Evolutionary conservation across 2,797 vertebrate genomes (phyloP).

Genomic region (Scolopax rusticola): DNA sequence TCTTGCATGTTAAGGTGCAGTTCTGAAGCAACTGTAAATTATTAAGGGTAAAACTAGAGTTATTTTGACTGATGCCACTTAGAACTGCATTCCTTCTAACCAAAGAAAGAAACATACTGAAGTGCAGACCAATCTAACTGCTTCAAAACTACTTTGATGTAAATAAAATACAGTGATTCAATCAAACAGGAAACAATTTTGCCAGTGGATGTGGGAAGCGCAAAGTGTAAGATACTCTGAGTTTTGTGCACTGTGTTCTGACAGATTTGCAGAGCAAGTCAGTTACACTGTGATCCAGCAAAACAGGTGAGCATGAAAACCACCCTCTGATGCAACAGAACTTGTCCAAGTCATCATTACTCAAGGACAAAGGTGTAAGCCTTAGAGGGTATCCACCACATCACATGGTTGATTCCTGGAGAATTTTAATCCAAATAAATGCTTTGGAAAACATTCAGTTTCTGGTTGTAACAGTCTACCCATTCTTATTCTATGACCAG

Average conservation of each 20-base stretch:
- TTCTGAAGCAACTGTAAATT: not conserved
- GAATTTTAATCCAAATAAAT: not conserved
- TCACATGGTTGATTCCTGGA: not conserved
- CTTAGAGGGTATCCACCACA: not conserved
- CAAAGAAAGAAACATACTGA: not conserved
- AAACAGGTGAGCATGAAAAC: not conserved
- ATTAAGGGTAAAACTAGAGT: not conserved
- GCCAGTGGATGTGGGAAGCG: not conserved
- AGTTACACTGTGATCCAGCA: not conserved
- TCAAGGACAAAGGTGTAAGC: not conserved
- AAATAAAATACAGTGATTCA: not conserved
- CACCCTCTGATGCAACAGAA: not conserved
- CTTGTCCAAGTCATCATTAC: not conserved
- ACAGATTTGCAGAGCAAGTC: not conserved
- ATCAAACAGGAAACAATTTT: not conserved
- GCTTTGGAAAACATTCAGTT: not conserved
- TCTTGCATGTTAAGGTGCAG: not conserved
- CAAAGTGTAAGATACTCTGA: not conserved
- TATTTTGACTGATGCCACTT: not conserved
- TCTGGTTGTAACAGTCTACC: not conserved
- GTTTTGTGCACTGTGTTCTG: not conserved
- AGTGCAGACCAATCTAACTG: not conserved
- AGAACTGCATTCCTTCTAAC: not conserved
- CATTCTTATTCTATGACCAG: not conserved
- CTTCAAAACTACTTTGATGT: not conserved